These are phyloP conservation scores for Hippoglossus hippoglossus DNA, from an alignment of 2,797 vertebrate species.

Conservation along the genomic window DNA sequence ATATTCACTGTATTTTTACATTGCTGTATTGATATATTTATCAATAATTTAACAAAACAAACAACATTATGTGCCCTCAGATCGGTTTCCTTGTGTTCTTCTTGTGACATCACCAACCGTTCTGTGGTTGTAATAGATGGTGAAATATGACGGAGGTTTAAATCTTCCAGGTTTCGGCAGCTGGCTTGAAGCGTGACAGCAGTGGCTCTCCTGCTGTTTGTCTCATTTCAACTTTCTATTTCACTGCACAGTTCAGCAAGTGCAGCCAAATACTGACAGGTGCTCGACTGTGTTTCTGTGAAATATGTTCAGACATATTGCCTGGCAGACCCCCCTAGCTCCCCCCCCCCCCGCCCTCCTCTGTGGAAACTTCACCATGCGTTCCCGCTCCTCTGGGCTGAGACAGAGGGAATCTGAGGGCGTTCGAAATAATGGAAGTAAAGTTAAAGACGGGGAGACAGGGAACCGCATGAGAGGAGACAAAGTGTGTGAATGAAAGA, in stretches of 20 bases:
- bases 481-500: conserved; percentile 45
- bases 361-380: conserved; percentile 17
- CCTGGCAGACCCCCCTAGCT: conserved; percentile 3
- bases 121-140: not conserved
- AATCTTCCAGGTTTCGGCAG: conserved; percentile 22
- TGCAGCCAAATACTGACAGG: conserved; percentile 56
- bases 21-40: too few relatives aligned
- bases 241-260: conserved; percentile 26
- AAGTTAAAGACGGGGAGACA: conserved; percentile 22
- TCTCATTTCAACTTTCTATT: conserved; percentile 21
- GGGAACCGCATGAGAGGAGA: conserved; percentile 40
- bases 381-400: conserved; percentile 35
- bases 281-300: conserved; percentile 29
- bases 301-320: conserved; percentile 27
- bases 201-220: conserved; percentile 10
- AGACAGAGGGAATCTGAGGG: conserved; percentile 27
- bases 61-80: not conserved
- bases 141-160: conserved; percentile 31
- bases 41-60: not conserved
- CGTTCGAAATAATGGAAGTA: conserved; percentile 40
- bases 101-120: not conserved
- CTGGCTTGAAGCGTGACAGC: conserved; percentile 15
- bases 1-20: too few relatives aligned
- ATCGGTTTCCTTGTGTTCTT: conserved; percentile 4
- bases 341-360: not conserved